phyloP scores from a whole-genome alignment of 1,140 invertebrate species.

The Cardiocondyla obscurior region DNA sequence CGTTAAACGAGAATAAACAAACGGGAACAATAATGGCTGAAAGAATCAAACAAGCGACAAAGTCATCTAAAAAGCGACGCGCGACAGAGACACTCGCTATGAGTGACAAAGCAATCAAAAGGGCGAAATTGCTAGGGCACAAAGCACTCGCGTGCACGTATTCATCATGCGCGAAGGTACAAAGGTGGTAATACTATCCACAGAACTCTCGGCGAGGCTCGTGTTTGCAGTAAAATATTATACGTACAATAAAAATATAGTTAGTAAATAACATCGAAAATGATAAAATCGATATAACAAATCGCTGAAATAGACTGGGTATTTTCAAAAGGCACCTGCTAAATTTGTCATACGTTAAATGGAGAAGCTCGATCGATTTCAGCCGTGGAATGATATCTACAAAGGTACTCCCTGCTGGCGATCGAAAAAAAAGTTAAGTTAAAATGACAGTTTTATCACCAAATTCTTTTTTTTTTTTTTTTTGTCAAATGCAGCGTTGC shows the following conservation, averaged over 20 bases:
- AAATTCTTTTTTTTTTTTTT: neutral
- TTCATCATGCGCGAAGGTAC: neutral
- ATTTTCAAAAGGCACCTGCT: conserved; percentile 6
- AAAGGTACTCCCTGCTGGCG: neutral
- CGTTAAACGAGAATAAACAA: neutral
- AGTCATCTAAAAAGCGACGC: neutral
- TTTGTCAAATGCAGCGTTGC: neutral
- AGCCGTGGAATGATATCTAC: neutral
- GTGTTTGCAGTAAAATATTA: neutral
- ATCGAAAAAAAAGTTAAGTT: conserved; percentile 15
- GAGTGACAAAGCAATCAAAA: conserved; percentile 40
- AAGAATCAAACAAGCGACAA: conserved; percentile 1
- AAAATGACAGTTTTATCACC: neutral
- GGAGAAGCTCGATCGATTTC: conserved; percentile 27
- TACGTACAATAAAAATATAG: conserved; percentile 23
- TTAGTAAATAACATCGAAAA: conserved; percentile 5
- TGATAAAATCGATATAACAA: conserved; percentile 37
- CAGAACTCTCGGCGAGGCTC: neutral
- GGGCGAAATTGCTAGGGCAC: conserved; percentile 1
- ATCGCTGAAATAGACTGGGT: conserved; percentile 13
- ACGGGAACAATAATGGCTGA: neutral
- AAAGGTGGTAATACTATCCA: conserved; percentile 35
- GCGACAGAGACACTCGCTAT: conserved; percentile 15
- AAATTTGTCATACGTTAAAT: conserved; percentile 17
- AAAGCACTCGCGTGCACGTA: conserved; percentile 3